phyloP scores from a whole-genome alignment of 2,888 invertebrate genomes.

The Acrobasis suavella region DNA sequence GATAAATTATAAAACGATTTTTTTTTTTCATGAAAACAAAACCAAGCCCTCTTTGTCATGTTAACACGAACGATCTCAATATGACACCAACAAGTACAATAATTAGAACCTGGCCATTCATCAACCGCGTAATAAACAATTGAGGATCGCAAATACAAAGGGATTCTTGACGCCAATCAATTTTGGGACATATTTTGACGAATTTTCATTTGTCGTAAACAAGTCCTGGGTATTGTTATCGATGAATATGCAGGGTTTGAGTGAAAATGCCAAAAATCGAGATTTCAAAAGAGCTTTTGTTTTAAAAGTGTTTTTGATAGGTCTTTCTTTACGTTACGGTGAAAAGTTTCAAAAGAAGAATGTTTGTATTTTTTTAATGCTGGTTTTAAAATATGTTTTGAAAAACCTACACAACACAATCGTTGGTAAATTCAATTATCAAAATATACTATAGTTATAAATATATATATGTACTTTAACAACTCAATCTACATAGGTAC shows the following conservation, averaged over 20 bases:
- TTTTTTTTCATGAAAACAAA: conserved; percentile 1
- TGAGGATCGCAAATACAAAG: conserved; percentile 39
- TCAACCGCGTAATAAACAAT: conserved; percentile 40
- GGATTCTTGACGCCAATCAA: conserved; percentile 26
- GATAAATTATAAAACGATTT: no score
- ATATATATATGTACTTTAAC: no score
- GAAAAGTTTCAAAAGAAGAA: neutral
- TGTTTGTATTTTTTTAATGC: no score
- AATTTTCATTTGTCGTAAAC: conserved; percentile 21
- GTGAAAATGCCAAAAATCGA: conserved; percentile 11
- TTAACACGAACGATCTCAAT: conserved; percentile 4
- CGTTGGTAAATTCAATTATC: no score
- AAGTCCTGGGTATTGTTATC: conserved; percentile 12
- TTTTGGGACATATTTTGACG: conserved; percentile 12
- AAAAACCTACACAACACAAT: no score
- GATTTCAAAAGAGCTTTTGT: conserved; percentile 6
- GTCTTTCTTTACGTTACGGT: neutral
- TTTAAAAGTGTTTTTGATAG: conserved; percentile 4
- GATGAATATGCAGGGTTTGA: conserved; percentile 6
- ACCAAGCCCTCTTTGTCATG: conserved; percentile 16
- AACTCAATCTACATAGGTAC: no score
- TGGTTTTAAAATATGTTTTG: no score
- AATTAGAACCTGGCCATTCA: conserved; percentile 37
- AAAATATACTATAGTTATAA: no score
- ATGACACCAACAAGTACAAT: conserved; percentile 16